These are phyloP conservation scores for Oryzias javanicus DNA, from an alignment of 2,113 vertebrate genomes.

Conservation along the genomic window DNA sequence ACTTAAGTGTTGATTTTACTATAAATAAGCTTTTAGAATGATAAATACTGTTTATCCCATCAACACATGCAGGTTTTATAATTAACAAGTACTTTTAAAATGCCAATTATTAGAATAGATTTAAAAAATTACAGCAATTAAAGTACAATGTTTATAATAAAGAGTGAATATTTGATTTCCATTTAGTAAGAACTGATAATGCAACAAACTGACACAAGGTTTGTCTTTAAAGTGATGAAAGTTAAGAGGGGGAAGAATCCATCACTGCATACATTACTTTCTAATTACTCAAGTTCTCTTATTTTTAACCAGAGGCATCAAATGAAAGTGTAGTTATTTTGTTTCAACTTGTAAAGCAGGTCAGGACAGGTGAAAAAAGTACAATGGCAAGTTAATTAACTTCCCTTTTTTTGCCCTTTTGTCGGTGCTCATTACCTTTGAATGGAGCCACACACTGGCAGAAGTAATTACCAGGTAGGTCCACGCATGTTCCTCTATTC, in stretches of 20 bases:
- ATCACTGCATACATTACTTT: neutral
- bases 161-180: too few relatives aligned
- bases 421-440: conserved; percentile 87
- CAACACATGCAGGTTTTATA: too few relatives aligned
- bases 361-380: conserved; percentile 82
- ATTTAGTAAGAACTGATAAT: too few relatives aligned
- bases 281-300: conserved; percentile 26
- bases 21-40: too few relatives aligned
- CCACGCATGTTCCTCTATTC: conserved; percentile 82
- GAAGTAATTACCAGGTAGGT: conserved; percentile 86
- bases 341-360: conserved; percentile 66
- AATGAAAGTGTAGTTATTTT: conserved; percentile 74
- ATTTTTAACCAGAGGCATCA: conserved; percentile 36
- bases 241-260: conserved; percentile 3
- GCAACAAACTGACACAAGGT: too few relatives aligned
- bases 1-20: too few relatives aligned
- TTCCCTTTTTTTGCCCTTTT: conserved; percentile 79
- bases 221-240: neutral
- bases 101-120: too few relatives aligned
- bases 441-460: conserved; percentile 84
- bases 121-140: too few relatives aligned
- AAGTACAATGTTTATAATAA: too few relatives aligned
- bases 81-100: too few relatives aligned
- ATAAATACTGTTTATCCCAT: too few relatives aligned
- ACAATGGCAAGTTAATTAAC: conserved; percentile 85